These are phyloP conservation scores for Aurelia aurita complex sp. Pacific DNA, from an alignment of 30 jellyfish, hydroid and myxozoan genomes.

Conservation along the genomic window DNA sequence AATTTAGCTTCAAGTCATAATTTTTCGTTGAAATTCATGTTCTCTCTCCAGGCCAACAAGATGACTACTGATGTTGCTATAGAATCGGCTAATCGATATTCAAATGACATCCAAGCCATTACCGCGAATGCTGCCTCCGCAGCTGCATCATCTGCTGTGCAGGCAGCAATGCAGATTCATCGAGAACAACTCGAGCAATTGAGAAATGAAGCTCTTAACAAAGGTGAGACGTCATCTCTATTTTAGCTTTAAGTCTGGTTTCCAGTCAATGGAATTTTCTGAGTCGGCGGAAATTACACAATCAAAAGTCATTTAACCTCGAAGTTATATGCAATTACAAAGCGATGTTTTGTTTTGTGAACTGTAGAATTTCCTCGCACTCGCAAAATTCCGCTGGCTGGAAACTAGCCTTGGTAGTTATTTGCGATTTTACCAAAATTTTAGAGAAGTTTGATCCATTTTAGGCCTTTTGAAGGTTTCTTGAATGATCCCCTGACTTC, in stretches of 20 bases:
- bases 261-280: background rate
- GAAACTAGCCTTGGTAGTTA: no score
- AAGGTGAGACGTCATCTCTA: conserved; percentile 31
- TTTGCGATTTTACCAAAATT: no score
- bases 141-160: conserved; percentile 94
- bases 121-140: conserved; percentile 93
- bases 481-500: no score
- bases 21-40: background rate
- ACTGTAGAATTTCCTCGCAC: no score
- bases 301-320: no score
- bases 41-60: conserved; percentile 52
- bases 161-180: conserved; percentile 86
- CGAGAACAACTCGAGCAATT: conserved; percentile 80
- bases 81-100: conserved; percentile 72
- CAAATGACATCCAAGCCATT: conserved; percentile 73
- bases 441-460: no score
- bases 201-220: conserved; percentile 70
- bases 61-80: conserved; percentile 75
- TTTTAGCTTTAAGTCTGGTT: background rate
- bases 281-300: no score
- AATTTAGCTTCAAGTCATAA: background rate
- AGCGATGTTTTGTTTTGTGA: no score
- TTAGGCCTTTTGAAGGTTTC: no score
- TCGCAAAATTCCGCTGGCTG: no score
- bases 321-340: no score